Percentiles rank a stretch among this genome's conserved stretches.
Evolutionary conservation across 2,113 vertebrate species (phyloP).

Genomic region (Microtus oregoni): DNA sequence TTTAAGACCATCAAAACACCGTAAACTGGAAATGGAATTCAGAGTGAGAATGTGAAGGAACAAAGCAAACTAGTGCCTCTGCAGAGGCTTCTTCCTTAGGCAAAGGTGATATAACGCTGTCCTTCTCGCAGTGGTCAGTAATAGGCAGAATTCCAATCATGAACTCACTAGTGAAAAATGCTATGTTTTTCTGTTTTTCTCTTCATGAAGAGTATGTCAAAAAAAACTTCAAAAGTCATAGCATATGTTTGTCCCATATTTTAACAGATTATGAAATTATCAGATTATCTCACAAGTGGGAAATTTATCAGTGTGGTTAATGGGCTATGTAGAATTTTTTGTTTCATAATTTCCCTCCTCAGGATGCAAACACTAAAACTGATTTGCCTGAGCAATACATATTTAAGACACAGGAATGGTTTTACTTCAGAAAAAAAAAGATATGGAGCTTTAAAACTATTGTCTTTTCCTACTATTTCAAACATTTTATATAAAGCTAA

Average conservation of each 20-base stretch:
- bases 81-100: neutral
- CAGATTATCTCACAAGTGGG: slow-evolving; percentile 28
- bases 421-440: slow-evolving; percentile 20
- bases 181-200: neutral
- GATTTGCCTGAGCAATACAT: neutral
- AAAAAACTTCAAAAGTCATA: neutral
- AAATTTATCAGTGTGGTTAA: slow-evolving; percentile 39
- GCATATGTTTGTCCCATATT: neutral
- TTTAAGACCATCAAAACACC: neutral
- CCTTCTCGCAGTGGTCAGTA: neutral
- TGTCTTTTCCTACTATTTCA: slow-evolving; percentile 32
- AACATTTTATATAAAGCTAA: slow-evolving; percentile 53
- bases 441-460: neutral
- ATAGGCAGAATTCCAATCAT: slow-evolving; percentile 41
- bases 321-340: slow-evolving; percentile 9
- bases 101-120: neutral
- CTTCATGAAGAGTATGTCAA: neutral
- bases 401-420: neutral
- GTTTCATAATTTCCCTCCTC: neutral
- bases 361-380: slow-evolving; percentile 16
- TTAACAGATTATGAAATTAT: slow-evolving; percentile 36
- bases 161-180: neutral
- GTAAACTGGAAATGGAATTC: neutral
- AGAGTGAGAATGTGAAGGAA: neutral
- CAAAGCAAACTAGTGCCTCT: neutral